phyloP scores from a whole-genome alignment of 23 tunicate species.

The Styela clava region DNA sequence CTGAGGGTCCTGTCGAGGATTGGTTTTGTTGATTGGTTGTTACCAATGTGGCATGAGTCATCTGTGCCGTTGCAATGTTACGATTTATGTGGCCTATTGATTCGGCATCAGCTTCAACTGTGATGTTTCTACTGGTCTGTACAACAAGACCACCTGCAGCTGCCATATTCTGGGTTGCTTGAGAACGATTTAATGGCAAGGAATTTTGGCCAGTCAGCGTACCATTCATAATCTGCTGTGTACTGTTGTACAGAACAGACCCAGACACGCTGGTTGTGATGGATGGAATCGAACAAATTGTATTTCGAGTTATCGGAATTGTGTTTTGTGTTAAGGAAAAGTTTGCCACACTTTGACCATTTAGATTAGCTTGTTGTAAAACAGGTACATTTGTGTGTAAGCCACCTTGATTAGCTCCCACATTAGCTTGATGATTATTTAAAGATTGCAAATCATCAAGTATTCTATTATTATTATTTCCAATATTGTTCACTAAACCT shows the following conservation, averaged over 20 bases:
- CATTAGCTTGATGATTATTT: conserved; percentile 17
- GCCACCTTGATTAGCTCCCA: background rate
- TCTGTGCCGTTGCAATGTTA: conserved; percentile 27
- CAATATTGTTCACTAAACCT: background rate
- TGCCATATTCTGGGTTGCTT: conserved; percentile 14
- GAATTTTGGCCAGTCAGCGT: background rate
- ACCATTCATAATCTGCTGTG: background rate
- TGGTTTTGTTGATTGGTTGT: conserved; percentile 16
- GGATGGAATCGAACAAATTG: conserved; percentile 20
- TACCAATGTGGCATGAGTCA: conserved; percentile 29
- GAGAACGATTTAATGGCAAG: conserved; percentile 2
- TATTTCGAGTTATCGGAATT: conserved; percentile 11
- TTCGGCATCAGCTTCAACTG: conserved; percentile 16
- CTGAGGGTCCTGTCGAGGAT: conserved; percentile 1
- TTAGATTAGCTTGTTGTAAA: conserved; percentile 5
- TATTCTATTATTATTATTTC: background rate
- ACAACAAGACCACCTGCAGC: conserved; percentile 6
- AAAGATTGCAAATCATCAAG: conserved; percentile 24
- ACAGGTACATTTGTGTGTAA: conserved; percentile 22
- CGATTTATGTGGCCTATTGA: conserved; percentile 2
- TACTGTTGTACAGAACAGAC: conserved; percentile 3
- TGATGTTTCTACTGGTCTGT: conserved; percentile 4
- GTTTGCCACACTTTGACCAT: conserved; percentile 3
- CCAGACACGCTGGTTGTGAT: conserved; percentile 23
- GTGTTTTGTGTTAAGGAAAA: conserved; percentile 21